Evolutionary conservation across 1,140 invertebrate species (phyloP).

Genomic region (Brachionus koreanus): DNA sequence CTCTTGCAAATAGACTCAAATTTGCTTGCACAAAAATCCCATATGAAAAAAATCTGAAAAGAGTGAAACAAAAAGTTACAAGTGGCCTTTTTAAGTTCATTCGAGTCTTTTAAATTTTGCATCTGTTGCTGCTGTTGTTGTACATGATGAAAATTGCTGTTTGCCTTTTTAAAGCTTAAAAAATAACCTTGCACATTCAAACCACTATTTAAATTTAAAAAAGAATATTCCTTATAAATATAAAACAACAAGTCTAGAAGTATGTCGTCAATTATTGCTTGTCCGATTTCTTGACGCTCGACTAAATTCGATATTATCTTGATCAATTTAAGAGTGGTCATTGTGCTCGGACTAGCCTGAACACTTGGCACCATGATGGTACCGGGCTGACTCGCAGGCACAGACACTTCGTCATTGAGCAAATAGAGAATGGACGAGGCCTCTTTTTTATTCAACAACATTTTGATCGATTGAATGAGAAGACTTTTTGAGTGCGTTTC

Average conservation of each 20-base stretch:
- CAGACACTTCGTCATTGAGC: not conserved
- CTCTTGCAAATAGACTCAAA: conserved; percentile 65
- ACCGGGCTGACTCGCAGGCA: not conserved
- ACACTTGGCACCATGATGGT: not conserved
- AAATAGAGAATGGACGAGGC: not conserved
- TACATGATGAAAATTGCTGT: conserved; percentile 1
- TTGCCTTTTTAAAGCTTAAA: not conserved
- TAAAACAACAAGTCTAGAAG: conserved; percentile 78
- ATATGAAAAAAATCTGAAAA: conserved; percentile 78
- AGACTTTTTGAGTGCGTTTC: conserved; percentile 68
- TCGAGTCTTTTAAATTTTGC: conserved; percentile 3
- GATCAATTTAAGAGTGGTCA: conserved; percentile 72
- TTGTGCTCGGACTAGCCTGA: not conserved
- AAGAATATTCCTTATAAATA: conserved; percentile 51
- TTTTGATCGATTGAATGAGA: conserved; percentile 60
- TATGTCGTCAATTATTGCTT: conserved; percentile 76
- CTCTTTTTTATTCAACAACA: conserved; percentile 56
- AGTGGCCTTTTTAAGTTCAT: conserved; percentile 10
- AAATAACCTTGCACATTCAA: not conserved
- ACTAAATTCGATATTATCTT: conserved; percentile 77
- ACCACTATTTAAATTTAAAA: not conserved
- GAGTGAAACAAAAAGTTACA: conserved; percentile 80
- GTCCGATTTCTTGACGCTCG: conserved; percentile 82
- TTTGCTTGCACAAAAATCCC: conserved; percentile 73
- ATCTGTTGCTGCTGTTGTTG: conserved; percentile 23